These are phyloP conservation scores for Rhorus exstirpatorius DNA, from an alignment of 2,888 invertebrate genomes.

Conservation along the genomic window DNA sequence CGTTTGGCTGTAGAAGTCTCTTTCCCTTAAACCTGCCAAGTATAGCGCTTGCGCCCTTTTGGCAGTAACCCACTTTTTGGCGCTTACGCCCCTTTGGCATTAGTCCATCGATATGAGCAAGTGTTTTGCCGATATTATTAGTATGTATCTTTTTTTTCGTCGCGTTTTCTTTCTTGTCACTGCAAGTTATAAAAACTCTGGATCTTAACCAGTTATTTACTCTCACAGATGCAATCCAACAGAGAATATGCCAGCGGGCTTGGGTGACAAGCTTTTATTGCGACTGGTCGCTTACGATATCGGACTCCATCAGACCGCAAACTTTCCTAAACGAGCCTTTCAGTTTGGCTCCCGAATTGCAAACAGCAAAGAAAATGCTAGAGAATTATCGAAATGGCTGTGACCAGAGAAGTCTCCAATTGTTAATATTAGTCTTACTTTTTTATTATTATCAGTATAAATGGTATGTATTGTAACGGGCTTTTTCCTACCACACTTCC, in stretches of 20 bases:
- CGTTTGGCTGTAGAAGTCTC: too few relatives aligned
- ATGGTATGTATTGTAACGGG: too few relatives aligned
- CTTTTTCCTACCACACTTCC: too few relatives aligned
- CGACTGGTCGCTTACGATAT: constrained; percentile 91
- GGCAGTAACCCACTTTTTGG: too few relatives aligned
- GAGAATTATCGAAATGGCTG: constrained; percentile 89
- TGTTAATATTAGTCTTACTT: not conserved
- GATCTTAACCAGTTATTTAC: constrained; percentile 1
- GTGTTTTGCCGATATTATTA: not conserved
- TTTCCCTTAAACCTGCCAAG: too few relatives aligned
- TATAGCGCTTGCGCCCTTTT: too few relatives aligned
- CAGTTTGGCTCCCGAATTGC: constrained; percentile 99
- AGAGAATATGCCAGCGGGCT: constrained; percentile 89
- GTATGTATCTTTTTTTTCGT: not conserved
- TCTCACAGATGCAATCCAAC: constrained; percentile 88
- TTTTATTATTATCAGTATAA: not conserved
- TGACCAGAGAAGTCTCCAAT: not conserved
- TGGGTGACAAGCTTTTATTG: constrained; percentile 97
- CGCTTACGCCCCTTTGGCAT: too few relatives aligned
- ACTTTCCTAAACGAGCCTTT: constrained; percentile 96
- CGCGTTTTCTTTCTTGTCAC: too few relatives aligned
- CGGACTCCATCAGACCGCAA: constrained; percentile 89
- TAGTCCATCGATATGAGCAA: too few relatives aligned
- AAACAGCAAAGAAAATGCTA: constrained; percentile 95
- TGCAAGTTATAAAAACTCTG: not conserved